Conservation (phyloP, 2,113 vertebrate genomes). For the Corythoichthys intestinalis region DNA sequence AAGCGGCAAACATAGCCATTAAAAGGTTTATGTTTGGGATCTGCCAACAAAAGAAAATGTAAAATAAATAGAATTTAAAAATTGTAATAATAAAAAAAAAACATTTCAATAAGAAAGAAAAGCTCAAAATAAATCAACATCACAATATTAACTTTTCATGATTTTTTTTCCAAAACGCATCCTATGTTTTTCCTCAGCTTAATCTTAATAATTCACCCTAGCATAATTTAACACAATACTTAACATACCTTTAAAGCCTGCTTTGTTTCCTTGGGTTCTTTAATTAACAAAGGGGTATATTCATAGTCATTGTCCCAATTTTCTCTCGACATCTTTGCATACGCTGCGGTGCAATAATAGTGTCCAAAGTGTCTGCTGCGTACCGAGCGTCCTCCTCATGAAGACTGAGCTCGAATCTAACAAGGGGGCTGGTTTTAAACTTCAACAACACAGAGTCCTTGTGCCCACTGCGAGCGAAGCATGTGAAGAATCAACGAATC, state of each 20-base stretch:
- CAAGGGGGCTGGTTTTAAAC: conserved; percentile 15
- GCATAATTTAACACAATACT: not conserved
- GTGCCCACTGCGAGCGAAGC: not conserved
- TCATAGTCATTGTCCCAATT: conserved; percentile 37
- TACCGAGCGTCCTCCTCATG: conserved; percentile 4
- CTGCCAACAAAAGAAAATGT: conserved; percentile 56
- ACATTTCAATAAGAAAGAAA: no score
- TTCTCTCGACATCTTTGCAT: conserved; percentile 44
- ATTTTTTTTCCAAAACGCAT: no score
- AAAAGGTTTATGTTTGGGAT: conserved; percentile 73
- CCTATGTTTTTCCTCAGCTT: not conserved
- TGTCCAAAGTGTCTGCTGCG: not conserved
- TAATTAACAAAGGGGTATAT: conserved; percentile 64
- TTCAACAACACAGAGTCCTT: not conserved
- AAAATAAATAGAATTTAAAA: not conserved
- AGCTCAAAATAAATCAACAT: not conserved
- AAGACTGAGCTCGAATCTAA: not conserved
- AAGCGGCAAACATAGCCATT: conserved; percentile 76
- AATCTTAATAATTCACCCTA: not conserved
- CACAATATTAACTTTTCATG: not conserved
- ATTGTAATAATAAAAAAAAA: no score
- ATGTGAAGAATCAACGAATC: conserved; percentile 16
- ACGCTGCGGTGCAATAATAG: not conserved
- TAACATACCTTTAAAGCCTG: conserved; percentile 51
- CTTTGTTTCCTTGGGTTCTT: conserved; percentile 28